phyloP scores from a whole-genome alignment of 2,888 invertebrate genomes.

The Brenthis daphne region DNA sequence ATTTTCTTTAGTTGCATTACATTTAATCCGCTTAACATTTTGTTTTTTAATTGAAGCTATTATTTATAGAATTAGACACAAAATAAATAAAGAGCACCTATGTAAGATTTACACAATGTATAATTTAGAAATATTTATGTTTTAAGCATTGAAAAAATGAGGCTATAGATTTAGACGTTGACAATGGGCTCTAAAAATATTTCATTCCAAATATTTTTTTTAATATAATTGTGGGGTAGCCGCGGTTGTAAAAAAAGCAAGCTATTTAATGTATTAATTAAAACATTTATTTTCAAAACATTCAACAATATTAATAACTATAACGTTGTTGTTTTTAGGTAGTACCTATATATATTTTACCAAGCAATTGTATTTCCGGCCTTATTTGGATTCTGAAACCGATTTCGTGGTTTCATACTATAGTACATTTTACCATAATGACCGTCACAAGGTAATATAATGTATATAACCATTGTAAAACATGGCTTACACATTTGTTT shows the following conservation, averaged over 20 bases:
- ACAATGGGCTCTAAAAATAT: no score
- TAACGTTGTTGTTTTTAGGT: constrained; percentile 1
- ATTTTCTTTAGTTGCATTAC: constrained; percentile 27
- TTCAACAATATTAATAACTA: no score
- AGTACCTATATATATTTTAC: constrained; percentile 49
- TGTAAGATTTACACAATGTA: no score
- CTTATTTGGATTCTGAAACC: constrained; percentile 78
- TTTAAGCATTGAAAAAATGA: no score
- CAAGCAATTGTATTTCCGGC: constrained; percentile 77
- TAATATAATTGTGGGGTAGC: no score
- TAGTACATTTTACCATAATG: constrained; percentile 78
- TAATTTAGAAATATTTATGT: no score
- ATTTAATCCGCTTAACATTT: constrained; percentile 31
- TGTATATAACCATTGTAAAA: constrained; percentile 46
- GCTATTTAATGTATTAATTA: no score
- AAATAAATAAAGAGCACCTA: not conserved
- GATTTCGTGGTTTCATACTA: constrained; percentile 80
- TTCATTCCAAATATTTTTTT: no score
- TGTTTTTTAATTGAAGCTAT: constrained; percentile 28
- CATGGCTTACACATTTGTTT: constrained; percentile 47
- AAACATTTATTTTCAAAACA: no score
- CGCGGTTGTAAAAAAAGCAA: no score
- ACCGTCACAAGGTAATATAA: constrained; percentile 70
- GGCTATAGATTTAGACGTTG: no score
- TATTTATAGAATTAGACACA: constrained; percentile 31